These are phyloP conservation scores for Cyphomyrmex costatus DNA, from an alignment of 1,140 invertebrate genomes.

Conservation along the genomic window DNA sequence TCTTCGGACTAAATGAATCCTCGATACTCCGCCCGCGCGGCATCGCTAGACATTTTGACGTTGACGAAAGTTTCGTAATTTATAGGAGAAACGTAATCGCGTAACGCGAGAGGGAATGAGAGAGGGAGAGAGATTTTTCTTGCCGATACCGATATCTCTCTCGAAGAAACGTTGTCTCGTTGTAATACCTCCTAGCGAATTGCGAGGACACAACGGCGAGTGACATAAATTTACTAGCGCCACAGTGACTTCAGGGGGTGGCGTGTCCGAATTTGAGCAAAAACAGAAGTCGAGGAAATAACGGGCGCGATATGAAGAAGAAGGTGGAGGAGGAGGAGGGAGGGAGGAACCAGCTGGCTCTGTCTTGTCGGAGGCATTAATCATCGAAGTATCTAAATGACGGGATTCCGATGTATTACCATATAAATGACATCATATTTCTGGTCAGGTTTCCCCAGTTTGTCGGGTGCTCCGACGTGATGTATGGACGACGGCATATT, in stretches of 20 bases:
- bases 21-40: too few species aligned
- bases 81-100: neutral
- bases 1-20: conserved; percentile 26
- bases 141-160: neutral
- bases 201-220: neutral
- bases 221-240: conserved; percentile 34
- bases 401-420: conserved; percentile 90
- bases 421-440: conserved; percentile 91
- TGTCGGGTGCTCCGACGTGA: conserved; percentile 86
- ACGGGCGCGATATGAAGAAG: conserved; percentile 11
- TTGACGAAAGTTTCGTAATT: neutral
- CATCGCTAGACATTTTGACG: neutral
- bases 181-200: neutral
- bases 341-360: conserved; percentile 81
- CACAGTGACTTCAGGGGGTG: conserved; percentile 13
- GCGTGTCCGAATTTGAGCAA: conserved; percentile 54
- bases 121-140: neutral
- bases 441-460: conserved; percentile 88
- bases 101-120: neutral
- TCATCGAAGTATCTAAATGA: conserved; percentile 90
- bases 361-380: conserved; percentile 87
- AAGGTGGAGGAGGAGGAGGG: conserved; percentile 34
- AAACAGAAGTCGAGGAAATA: conserved; percentile 64
- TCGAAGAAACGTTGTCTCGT: neutral
- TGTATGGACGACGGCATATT: conserved; percentile 87